Percentiles rank a stretch among this genome's conserved stretches.
phyloP scores from a whole-genome alignment of 2,113 vertebrate genomes.

The Hyperoodon ampullatus region DNA sequence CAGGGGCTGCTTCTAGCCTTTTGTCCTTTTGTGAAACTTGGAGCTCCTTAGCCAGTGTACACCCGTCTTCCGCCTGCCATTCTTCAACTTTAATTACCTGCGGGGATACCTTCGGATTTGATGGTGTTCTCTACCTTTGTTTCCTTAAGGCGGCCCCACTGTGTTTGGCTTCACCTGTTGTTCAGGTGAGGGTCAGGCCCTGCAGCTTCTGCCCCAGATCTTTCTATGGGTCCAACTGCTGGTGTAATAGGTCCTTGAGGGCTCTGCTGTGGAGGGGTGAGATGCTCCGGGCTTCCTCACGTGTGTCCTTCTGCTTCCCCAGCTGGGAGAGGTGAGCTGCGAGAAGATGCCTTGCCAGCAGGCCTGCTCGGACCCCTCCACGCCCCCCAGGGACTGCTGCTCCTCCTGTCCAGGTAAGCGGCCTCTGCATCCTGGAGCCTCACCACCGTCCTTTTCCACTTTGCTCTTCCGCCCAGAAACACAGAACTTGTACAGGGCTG shows the following conservation, averaged over 20 bases:
- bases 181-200: background rate
- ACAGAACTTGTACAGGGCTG: background rate
- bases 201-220: background rate
- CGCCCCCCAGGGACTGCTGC: constrained; percentile 75
- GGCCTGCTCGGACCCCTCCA: constrained; percentile 71
- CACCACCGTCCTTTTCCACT: accelerated
- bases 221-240: background rate
- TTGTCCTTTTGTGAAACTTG: background rate
- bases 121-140: background rate
- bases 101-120: background rate
- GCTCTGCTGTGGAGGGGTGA: background rate
- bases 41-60: accelerated
- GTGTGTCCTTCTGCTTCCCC: constrained; percentile 1
- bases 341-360: constrained; percentile 76
- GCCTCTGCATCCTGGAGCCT: background rate
- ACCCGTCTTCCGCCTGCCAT: accelerated
- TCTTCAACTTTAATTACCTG: background rate
- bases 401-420: constrained; percentile 82
- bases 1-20: background rate
- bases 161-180: background rate
- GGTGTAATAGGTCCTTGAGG: background rate
- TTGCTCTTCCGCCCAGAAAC: background rate
- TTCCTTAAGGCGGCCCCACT: background rate
- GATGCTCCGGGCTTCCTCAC: background rate
- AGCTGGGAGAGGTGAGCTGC: constrained; percentile 88